These are phyloP conservation scores for Callionymus lyra DNA, from an alignment of 2,113 vertebrate species.

Conservation along the genomic window DNA sequence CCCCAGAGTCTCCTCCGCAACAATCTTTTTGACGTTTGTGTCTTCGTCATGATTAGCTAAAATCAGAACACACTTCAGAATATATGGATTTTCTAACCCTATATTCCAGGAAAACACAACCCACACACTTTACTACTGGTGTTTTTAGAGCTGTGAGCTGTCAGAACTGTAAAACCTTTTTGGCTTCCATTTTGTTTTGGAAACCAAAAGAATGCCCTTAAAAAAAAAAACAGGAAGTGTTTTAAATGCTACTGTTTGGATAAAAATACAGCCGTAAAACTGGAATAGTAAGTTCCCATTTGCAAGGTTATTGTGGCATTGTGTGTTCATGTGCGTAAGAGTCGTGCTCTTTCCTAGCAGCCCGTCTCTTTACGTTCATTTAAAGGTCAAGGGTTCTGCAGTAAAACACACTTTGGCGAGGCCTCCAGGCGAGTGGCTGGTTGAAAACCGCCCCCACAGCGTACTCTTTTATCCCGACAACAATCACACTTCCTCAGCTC, in stretches of 20 bases:
- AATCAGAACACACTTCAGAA: conserved; percentile 16
- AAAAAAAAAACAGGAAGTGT: conserved; percentile 29
- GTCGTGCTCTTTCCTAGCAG: conserved; percentile 8
- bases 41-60: conserved; percentile 11
- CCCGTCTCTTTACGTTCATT: conserved; percentile 26
- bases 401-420: conserved; percentile 12
- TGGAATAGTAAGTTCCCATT: conserved; percentile 30
- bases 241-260: conserved; percentile 19
- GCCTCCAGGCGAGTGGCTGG: conserved; percentile 7
- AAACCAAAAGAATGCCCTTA: conserved; percentile 14
- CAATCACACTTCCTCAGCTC: conserved; percentile 57
- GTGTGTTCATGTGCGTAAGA: conserved; percentile 14
- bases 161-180: conserved; percentile 9
- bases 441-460: conserved; percentile 4
- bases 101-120: no score
- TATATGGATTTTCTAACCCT: conserved; percentile 28
- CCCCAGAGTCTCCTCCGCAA: conserved; percentile 38
- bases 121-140: conserved; percentile 13
- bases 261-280: conserved; percentile 33
- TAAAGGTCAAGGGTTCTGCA: conserved; percentile 37
- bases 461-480: conserved; percentile 36
- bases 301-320: conserved; percentile 32
- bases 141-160: background rate
- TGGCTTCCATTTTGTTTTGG: conserved; percentile 15
- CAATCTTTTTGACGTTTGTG: conserved; percentile 27